Percentiles rank a stretch among this genome's conserved stretches.
Evolutionary conservation across 2,888 invertebrate genomes (phyloP).

Genomic region (Deilephila porcellus): DNA sequence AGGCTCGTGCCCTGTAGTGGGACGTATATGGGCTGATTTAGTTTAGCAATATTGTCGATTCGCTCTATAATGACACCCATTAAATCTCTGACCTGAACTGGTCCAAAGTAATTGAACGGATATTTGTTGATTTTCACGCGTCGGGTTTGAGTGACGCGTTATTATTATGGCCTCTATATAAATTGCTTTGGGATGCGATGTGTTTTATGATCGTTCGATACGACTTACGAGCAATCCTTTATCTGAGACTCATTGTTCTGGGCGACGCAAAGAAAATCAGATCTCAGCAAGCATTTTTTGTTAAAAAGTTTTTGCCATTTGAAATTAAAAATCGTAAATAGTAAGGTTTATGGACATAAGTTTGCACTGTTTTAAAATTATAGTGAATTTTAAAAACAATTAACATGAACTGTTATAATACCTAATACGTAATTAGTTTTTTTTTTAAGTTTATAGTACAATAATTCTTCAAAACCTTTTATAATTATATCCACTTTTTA

Average conservation of each 20-base stretch:
- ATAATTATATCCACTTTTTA: too few relatives aligned
- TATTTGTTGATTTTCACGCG: conserved; percentile 13
- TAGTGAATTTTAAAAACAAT: too few relatives aligned
- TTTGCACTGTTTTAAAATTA: too few relatives aligned
- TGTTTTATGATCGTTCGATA: conserved; percentile 24
- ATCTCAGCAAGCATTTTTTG: background rate
- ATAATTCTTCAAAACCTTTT: too few relatives aligned
- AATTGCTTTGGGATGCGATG: conserved; percentile 24
- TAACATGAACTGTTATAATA: too few relatives aligned
- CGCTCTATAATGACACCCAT: background rate
- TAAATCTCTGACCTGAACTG: background rate
- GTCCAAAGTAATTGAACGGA: conserved; percentile 21
- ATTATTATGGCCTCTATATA: conserved; percentile 32
- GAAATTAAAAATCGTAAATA: too few relatives aligned
- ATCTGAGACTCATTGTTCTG: background rate
- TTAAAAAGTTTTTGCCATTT: too few relatives aligned
- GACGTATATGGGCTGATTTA: too few relatives aligned
- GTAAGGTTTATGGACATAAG: too few relatives aligned
- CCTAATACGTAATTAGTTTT: too few relatives aligned
- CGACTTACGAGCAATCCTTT: background rate
- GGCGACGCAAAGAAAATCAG: background rate
- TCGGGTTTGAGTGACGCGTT: conserved; percentile 28
- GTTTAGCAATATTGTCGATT: background rate
- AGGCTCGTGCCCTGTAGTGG: too few relatives aligned
- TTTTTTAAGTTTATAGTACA: too few relatives aligned